Evolutionary conservation across 1,140 invertebrate genomes (phyloP), one percentile per base, ranked within the genome.

Genomic region (Apis laboriosa): DNA sequence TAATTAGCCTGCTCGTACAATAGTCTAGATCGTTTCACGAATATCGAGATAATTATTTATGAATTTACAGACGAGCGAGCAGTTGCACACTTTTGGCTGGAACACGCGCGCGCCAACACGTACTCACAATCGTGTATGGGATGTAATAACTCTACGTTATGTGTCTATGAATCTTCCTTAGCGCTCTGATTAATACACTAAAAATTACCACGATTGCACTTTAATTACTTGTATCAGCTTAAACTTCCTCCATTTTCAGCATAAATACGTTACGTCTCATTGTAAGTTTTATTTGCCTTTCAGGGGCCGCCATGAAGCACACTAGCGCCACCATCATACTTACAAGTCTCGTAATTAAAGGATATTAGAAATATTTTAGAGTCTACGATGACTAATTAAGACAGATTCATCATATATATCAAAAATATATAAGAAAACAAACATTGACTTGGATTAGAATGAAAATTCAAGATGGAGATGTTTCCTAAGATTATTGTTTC

Each of bases 141-240:
- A 43, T 43, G 2, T 7, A 43, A 43, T 43, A 43, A 43, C 24
- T 24, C 24, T 24, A 24, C 24, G 24, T 2, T 2, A 1, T 13
- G 55, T 53, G 34, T 34, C 34, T 55, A 61, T 51, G 53, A 76
- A 81, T 84, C 73, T 70, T 74, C 49, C 61, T 70, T 58, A 80
- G 77, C 82, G 77, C 67, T 71, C 77, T 86, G 86, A 66, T 74
- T 74, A 73, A 61, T 86, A 73, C 56, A 75, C n/a, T 68, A 58
- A 78, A 75, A 83, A 55, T 67, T 60, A 86, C 78, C 74, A 72
- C 51, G 70, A 53, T 61, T 17, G 66, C 68, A 61, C 60, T 56
- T n/a, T 84, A 83, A 87, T 87, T 87, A 87, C 75, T 78, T 43
- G 64, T 80, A 84, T 86, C 64, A 79, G 63, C 72, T 86, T 84